Evolutionary conservation across 2,888 invertebrate species (phyloP).

Genomic region (Vesta saturnalis): DNA sequence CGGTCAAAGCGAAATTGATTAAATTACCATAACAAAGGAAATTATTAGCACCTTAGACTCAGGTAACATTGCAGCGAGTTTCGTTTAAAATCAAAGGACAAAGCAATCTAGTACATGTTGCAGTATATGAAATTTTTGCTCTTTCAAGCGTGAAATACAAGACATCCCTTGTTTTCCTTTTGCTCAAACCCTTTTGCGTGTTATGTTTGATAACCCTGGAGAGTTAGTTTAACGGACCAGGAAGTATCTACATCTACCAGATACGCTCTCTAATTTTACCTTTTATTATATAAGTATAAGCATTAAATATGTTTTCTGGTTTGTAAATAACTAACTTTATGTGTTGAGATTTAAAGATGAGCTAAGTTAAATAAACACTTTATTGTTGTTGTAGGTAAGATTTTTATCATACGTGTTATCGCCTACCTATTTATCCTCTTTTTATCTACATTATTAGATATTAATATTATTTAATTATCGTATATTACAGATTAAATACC

Average conservation of each 20-base stretch:
- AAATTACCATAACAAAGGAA: too few relatives aligned
- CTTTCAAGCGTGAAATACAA: conserved; percentile 55
- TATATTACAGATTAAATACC: too few relatives aligned
- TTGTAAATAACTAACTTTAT: too few relatives aligned
- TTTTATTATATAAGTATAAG: background rate
- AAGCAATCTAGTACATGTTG: conserved; percentile 50
- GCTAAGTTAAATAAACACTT: too few relatives aligned
- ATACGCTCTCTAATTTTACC: conserved; percentile 9
- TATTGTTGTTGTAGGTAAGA: too few relatives aligned
- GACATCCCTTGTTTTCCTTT: conserved; percentile 43
- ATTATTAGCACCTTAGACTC: background rate
- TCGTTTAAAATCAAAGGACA: conserved; percentile 46
- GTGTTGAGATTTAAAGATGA: too few relatives aligned
- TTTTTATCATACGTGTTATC: too few relatives aligned
- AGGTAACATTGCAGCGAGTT: conserved; percentile 22
- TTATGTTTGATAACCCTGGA: conserved; percentile 17
- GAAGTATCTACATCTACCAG: conserved; percentile 15
- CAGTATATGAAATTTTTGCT: conserved; percentile 60
- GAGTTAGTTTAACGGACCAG: conserved; percentile 30
- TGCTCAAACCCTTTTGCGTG: conserved; percentile 24
- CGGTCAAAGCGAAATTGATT: too few relatives aligned
- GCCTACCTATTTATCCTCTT: too few relatives aligned
- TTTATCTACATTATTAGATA: too few relatives aligned
- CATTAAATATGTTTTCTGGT: too few relatives aligned
- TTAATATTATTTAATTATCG: too few relatives aligned